Evolutionary conservation across 2,113 vertebrate genomes (phyloP).

Genomic region (Malurus cyaneus): DNA sequence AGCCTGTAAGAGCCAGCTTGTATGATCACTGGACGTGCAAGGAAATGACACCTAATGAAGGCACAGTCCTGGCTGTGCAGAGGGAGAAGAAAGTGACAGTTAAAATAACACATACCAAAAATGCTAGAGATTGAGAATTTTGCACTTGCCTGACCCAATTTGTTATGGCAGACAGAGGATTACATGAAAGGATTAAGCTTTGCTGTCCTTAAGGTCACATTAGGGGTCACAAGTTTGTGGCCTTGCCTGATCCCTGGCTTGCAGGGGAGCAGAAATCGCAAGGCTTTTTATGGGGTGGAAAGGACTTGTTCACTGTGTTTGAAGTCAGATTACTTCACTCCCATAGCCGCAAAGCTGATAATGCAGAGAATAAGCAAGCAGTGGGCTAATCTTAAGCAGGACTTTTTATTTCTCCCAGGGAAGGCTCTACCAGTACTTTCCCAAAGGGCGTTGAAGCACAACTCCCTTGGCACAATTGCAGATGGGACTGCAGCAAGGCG

Average conservation of each 20-base stretch:
- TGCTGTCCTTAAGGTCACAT: slow-evolving; percentile 42
- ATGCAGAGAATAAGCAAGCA: slow-evolving; percentile 20
- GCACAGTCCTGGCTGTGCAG: not conserved
- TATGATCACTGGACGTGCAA: not conserved
- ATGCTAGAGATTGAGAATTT: slow-evolving; percentile 50
- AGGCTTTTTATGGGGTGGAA: slow-evolving; percentile 40
- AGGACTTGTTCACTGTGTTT: slow-evolving; percentile 1
- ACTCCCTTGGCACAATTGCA: not conserved
- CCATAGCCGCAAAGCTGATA: slow-evolving; percentile 11
- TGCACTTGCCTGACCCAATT: slow-evolving; percentile 56
- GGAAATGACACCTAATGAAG: slow-evolving; percentile 18
- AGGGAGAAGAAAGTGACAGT: slow-evolving; percentile 37
- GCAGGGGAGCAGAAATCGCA: not conserved
- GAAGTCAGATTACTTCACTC: slow-evolving; percentile 53
- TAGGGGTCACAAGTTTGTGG: slow-evolving; percentile 47
- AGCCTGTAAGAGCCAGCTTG: not conserved
- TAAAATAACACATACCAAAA: slow-evolving; percentile 39
- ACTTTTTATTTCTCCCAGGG: not conserved
- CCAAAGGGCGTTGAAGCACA: not conserved
- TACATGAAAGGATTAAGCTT: slow-evolving; percentile 62
- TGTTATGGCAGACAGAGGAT: slow-evolving; percentile 55
- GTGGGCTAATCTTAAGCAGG: slow-evolving; percentile 15
- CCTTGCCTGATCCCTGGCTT: slow-evolving; percentile 36
- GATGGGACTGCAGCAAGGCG: slow-evolving; percentile 23
- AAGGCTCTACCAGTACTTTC: slow-evolving; percentile 11